Percentiles rank a stretch among this genome's conserved stretches.
phyloP scores from a whole-genome alignment of 1,140 invertebrate genomes.

The Augochlora pura region DNA sequence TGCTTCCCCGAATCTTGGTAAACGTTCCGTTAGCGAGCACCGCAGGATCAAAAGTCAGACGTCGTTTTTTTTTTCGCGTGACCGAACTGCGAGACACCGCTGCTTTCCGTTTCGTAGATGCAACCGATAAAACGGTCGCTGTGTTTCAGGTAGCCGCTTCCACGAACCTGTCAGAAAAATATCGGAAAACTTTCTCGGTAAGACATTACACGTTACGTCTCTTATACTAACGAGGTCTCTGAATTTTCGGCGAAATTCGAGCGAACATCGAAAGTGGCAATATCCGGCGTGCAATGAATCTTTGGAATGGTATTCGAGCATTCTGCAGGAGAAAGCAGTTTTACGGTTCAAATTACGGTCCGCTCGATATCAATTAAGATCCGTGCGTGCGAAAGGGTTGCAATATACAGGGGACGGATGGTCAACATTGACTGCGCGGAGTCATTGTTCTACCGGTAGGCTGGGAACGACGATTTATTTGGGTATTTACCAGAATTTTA shows the following conservation, averaged over 20 bases:
- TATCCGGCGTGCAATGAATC: too few species aligned
- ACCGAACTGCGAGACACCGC: neutral
- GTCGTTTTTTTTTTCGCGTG: neutral
- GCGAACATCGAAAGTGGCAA: too few species aligned
- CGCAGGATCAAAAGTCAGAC: neutral
- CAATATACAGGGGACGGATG: too few species aligned
- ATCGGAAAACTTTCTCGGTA: neutral
- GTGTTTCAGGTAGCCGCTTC: neutral
- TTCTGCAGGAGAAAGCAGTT: too few species aligned
- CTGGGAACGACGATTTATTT: conserved; percentile 52
- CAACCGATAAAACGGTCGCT: neutral
- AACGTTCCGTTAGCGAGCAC: neutral
- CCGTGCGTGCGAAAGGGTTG: neutral
- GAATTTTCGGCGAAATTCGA: too few species aligned
- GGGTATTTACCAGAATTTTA: conserved; percentile 66
- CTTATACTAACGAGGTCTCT: too few species aligned
- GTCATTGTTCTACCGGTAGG: conserved; percentile 20
- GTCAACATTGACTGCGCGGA: neutral
- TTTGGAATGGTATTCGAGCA: too few species aligned
- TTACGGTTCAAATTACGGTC: too few species aligned
- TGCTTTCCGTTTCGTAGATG: neutral
- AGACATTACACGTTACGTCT: neutral
- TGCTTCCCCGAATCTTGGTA: too few species aligned
- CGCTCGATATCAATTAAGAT: neutral
- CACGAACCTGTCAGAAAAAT: neutral